Percentiles rank a stretch among this genome's conserved stretches.
phyloP scores from a whole-genome alignment of 2,113 vertebrate genomes.

The Phocoena sinus region DNA sequence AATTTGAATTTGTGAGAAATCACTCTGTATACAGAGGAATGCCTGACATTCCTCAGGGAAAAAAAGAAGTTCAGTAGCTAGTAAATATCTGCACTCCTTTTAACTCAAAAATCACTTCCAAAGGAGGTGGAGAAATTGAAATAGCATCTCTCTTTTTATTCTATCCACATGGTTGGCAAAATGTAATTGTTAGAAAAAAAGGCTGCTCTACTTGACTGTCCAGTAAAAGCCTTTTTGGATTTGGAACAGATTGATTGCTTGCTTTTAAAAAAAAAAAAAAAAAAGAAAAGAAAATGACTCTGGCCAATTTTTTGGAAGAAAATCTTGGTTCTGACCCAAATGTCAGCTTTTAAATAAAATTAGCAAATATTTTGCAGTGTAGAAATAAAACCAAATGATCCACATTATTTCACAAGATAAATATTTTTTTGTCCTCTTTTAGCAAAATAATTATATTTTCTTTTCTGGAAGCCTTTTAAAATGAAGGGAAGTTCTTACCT shows the following conservation, averaged over 20 bases:
- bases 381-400: neutral
- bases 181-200: conserved; percentile 55
- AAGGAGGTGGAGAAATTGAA: conserved; percentile 33
- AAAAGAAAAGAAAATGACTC: neutral
- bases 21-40: neutral
- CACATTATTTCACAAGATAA: neutral
- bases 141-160: conserved; percentile 28
- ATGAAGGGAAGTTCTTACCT: neutral
- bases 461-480: neutral
- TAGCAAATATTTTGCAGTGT: neutral
- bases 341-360: conserved; percentile 27
- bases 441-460: neutral
- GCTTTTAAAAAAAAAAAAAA: neutral
- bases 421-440: neutral
- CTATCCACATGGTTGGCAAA: conserved; percentile 12
- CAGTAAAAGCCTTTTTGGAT: conserved; percentile 13
- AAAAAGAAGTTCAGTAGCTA: neutral
- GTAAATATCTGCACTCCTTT: conserved; percentile 2
- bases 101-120: neutral
- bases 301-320: neutral
- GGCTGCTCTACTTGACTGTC: neutral
- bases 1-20: conserved; percentile 8
- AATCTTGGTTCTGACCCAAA: neutral
- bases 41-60: neutral
- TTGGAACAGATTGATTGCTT: neutral